A percentile compares a stretch with the other conserved stretches of the same genome.
Conservation (phyloP, 2,113 vertebrate genomes). For the Globicephala melas region DNA sequence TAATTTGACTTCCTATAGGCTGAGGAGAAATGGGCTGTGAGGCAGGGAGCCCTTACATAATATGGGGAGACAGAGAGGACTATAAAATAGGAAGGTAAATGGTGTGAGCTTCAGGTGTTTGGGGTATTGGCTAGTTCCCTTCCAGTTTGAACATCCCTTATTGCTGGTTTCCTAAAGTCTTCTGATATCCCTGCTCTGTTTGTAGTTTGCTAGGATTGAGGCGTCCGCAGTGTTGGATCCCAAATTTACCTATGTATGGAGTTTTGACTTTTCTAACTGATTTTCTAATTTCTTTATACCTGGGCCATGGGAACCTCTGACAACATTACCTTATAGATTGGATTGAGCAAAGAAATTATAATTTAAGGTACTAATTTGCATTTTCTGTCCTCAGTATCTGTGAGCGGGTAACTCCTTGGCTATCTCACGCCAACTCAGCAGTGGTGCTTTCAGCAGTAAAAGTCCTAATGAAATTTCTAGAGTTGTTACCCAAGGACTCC, state of each 20-base stretch:
- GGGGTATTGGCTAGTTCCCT: conserved; percentile 15
- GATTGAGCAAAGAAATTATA: not conserved
- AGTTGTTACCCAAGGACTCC: too few species aligned
- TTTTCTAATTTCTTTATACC: conserved; percentile 48
- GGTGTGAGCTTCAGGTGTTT: conserved; percentile 35
- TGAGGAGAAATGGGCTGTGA: conserved; percentile 56
- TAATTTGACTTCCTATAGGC: conserved; percentile 49
- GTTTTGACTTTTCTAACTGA: conserved; percentile 51
- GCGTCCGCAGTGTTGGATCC: conserved; percentile 32
- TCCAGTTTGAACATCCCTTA: not conserved
- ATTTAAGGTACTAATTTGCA: not conserved
- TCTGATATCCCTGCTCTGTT: conserved; percentile 9
- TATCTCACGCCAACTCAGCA: conserved; percentile 97
- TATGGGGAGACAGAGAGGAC: conserved; percentile 34
- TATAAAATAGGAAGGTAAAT: conserved; percentile 42
- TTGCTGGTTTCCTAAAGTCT: conserved; percentile 26
- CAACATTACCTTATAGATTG: not conserved
- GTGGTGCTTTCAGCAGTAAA: conserved; percentile 46
- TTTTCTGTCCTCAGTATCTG: conserved; percentile 88
- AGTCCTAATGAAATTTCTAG: too few species aligned
- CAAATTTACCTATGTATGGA: conserved; percentile 45
- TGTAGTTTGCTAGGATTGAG: conserved; percentile 49
- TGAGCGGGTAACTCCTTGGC: conserved; percentile 95
- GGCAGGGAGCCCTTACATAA: conserved; percentile 44
- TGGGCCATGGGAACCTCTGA: conserved; percentile 29